Evolutionary conservation across 2,888 invertebrate genomes (phyloP).

Genomic region (Zelleria hepariella): DNA sequence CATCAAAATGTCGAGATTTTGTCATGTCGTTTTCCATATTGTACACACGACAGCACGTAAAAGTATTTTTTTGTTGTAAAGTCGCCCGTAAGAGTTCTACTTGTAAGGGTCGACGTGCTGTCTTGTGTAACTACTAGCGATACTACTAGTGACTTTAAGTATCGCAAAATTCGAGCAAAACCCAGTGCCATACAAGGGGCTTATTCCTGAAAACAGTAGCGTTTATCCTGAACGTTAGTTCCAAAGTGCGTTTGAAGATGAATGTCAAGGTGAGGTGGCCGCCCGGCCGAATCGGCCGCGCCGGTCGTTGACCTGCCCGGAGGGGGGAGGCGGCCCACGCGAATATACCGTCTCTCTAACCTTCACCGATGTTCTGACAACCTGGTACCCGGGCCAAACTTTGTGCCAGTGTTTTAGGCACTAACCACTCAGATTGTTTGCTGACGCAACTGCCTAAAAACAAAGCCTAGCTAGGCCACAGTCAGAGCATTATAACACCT

Average conservation of each 20-base stretch:
- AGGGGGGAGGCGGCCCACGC: slow-evolving; percentile 54
- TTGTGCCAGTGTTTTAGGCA: background rate
- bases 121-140: too few species aligned
- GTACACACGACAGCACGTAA: too few species aligned
- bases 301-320: slow-evolving; percentile 56
- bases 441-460: background rate
- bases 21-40: too few species aligned
- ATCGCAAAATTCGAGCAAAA: too few species aligned
- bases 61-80: too few species aligned
- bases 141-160: too few species aligned
- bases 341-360: slow-evolving; percentile 55
- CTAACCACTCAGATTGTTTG: background rate
- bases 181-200: background rate
- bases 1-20: too few species aligned
- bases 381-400: slow-evolving; percentile 35
- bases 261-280: slow-evolving; percentile 71
- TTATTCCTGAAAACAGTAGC: background rate
- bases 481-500: too few species aligned
- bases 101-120: too few species aligned
- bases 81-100: too few species aligned
- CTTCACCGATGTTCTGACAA: slow-evolving; percentile 48
- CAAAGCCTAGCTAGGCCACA: background rate
- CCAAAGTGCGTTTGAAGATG: slow-evolving; percentile 49
- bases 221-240: background rate
- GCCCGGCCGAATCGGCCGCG: slow-evolving; percentile 60